Evolutionary conservation across 2,113 vertebrate species (phyloP), one percentile per base, ranked within the genome.

Genomic region (Toxotes chatareus): DNA sequence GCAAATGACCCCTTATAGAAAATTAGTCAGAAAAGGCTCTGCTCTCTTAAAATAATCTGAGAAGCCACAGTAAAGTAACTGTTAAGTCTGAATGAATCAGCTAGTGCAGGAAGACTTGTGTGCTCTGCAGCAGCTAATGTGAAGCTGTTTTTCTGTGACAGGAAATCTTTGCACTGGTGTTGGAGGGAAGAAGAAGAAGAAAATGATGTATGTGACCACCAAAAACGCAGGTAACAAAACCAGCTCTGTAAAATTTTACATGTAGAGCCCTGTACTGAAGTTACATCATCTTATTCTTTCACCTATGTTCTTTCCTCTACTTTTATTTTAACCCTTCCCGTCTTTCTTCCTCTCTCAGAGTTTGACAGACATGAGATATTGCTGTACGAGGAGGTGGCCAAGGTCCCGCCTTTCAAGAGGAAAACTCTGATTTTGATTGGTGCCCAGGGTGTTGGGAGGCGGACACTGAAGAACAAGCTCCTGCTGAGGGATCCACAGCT

Each of bases 161-260:
- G 98, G 97, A 34, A 94, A 96, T 60, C 93, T 99, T 3, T 99
- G 98, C 0, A 96, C 96, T 86, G 96, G 96, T 88, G 95, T 97
- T 63, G 97, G 97, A 13, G 96, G 96, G 38, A 99, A 95, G 93
- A 99, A 97, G 90, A 99, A 99, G 94, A 99, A 99, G 93, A 97
- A 97, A 86, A 97, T 99, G 96, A 99, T 99, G 98, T 99, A 99
- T 76, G 90, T 99, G 80, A 99, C 98, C 5, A 99, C 98, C 0
- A 99, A 97, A 93, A 99, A 99, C 17, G 98, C 98, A 60, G 98
- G 98, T 97, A 91, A 82, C 3, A 27, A 40, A 47, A 51, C 6
- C 19, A 9, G 14, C 4, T 5, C 19, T 5, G 4, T 34, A 51
- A 73, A 19, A 67, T 32, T 2, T 23, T 3, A 63, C 31, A 36